phyloP scores from a whole-genome alignment of 2,888 invertebrate species.

The Pecten maximus region DNA sequence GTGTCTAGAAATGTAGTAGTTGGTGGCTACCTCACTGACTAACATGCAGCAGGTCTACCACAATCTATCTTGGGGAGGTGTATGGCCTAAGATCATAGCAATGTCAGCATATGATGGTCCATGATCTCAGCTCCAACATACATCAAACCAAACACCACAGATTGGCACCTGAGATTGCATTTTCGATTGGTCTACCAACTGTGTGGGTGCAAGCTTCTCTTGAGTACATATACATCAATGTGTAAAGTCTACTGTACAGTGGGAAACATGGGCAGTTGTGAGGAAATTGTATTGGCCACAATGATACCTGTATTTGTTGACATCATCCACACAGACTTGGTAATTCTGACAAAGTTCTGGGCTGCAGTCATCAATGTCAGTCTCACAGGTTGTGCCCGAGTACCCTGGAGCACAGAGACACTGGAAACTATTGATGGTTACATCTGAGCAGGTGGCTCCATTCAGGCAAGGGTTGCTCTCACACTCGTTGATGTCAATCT shows the following conservation, averaged over 20 bases:
- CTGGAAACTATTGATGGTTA: slow-evolving; percentile 83
- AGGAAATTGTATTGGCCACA: not conserved
- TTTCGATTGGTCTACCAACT: no score
- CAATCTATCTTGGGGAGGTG: no score
- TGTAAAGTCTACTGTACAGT: not conserved
- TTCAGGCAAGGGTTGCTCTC: slow-evolving; percentile 91
- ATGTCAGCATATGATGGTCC: no score
- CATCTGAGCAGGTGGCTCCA: slow-evolving; percentile 91
- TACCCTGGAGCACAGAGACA: slow-evolving; percentile 84
- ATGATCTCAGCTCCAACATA: no score
- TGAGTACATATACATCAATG: not conserved
- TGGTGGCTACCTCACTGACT: no score
- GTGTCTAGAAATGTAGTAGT: no score
- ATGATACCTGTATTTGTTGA: slow-evolving; percentile 64
- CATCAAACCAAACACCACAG: no score
- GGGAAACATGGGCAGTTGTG: not conserved
- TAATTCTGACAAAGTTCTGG: slow-evolving; percentile 96
- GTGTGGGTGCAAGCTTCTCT: not conserved
- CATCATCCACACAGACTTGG: slow-evolving; percentile 87
- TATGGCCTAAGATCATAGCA: no score
- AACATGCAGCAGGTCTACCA: no score
- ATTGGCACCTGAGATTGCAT: no score
- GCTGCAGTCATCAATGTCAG: slow-evolving; percentile 94
- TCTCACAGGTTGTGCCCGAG: slow-evolving; percentile 86
- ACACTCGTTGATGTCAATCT: slow-evolving; percentile 93